These are phyloP conservation scores for Zoanthus solanderi DNA, from an alignment of 92 coral and sea anemone genomes.

Conservation along the genomic window DNA sequence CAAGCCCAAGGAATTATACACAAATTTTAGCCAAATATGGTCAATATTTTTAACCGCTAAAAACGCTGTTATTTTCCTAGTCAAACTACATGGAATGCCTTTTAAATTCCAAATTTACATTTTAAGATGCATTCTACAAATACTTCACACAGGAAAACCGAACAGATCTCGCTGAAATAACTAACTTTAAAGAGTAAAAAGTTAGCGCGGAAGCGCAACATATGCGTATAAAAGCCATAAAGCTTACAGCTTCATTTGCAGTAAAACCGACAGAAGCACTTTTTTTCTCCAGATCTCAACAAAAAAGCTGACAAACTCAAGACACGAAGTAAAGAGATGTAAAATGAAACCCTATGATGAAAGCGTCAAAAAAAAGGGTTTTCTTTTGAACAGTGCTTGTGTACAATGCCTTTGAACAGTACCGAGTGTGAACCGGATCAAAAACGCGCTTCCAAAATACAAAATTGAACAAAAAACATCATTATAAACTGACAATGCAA, in stretches of 20 bases:
- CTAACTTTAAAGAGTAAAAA: not conserved
- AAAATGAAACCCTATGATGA: not conserved
- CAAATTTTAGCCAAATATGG: slow-evolving; percentile 46
- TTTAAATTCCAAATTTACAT: not conserved
- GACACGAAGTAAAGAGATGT: not conserved
- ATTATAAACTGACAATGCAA: not conserved
- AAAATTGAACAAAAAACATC: not conserved
- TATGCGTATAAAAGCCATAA: not conserved
- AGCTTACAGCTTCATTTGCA: not conserved
- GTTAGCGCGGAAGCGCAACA: not conserved
- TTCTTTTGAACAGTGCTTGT: not conserved
- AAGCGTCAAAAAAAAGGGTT: not conserved
- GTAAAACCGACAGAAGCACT: not conserved
- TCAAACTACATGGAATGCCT: slow-evolving; percentile 13
- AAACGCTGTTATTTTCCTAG: slow-evolving; percentile 14
- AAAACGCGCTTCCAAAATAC: not conserved
- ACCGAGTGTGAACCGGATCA: not conserved
- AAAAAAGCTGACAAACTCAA: not conserved
- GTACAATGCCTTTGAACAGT: no score
- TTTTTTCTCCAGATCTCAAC: not conserved
- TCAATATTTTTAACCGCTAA: slow-evolving; percentile 14
- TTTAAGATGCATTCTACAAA: slow-evolving; percentile 6
- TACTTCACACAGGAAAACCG: slow-evolving; percentile 9
- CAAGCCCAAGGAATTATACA: not conserved
- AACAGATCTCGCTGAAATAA: slow-evolving; percentile 5